These are phyloP conservation scores for Neosilurus hyrtlii DNA, from an alignment of 2,797 vertebrate genomes.

Conservation along the genomic window DNA sequence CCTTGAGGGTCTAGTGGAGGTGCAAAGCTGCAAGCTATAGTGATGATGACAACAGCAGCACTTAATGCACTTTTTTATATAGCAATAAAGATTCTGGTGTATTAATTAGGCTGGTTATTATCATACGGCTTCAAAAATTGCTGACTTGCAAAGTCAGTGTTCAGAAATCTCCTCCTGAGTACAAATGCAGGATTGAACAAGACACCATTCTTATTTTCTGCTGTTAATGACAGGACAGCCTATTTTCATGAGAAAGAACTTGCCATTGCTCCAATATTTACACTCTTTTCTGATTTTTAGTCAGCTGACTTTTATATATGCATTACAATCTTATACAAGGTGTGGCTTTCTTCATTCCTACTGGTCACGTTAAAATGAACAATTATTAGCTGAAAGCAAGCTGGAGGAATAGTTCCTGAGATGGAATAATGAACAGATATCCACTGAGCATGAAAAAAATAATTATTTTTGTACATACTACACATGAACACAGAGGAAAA, in stretches of 20 bases:
- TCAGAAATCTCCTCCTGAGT: not conserved
- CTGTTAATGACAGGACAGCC: not conserved
- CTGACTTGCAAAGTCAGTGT: constrained; percentile 3
- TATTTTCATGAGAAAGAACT: not conserved
- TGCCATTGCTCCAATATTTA: not conserved
- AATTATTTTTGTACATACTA: too few species aligned
- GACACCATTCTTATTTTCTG: not conserved
- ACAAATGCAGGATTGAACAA: constrained; percentile 8
- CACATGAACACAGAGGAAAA: too few species aligned
- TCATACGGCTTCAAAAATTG: constrained; percentile 8
- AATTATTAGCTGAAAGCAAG: too few species aligned
- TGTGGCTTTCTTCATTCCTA: not conserved
- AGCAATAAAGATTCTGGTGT: constrained; percentile 15
- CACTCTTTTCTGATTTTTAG: not conserved
- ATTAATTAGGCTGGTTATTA: constrained; percentile 28
- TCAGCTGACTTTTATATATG: not conserved
- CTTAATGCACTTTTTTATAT: constrained; percentile 2
- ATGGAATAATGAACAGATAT: too few species aligned
- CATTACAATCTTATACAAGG: not conserved
- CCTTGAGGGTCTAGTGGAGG: constrained; percentile 15
- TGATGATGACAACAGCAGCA: constrained; percentile 32
- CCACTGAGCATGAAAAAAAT: too few species aligned
- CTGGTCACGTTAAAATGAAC: too few species aligned
- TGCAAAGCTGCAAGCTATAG: constrained; percentile 34
- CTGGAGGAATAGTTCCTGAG: too few species aligned